Base-by-base conservation (phyloP, 2,888 invertebrate species). In the Colletes collaris region DNA sequence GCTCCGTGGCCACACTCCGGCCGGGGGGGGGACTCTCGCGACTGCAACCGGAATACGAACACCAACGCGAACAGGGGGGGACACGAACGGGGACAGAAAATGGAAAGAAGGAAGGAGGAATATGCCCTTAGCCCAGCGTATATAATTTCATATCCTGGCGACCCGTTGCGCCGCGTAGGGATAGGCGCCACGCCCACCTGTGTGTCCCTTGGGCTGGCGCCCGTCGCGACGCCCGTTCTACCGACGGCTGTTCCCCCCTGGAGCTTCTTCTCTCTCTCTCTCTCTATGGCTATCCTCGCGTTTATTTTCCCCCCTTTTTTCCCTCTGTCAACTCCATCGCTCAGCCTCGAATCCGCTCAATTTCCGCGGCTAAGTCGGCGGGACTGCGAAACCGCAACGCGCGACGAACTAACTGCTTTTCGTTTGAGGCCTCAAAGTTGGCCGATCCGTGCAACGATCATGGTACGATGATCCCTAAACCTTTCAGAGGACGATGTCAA, bases 401-500 rank as follows among this genome's bases (percentile, higher is more conserved):
- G 92, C 92, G 92, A 92, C 92, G 89, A 84, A 83, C 90, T 92
- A 92, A 92, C 92, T 92, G 90, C 92, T 91, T 92, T 92, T 92
- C 90, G 88, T 87, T 87, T 88, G 83, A 86, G 83, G 70, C 77
- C 85, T 86, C 76, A 79, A 79, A 80, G 79, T 73, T 67, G 53
- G 62, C 67, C 58, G 63, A 63, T 27, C 27, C 27, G 27, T 2
- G 27, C 1, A 27, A 16, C 16, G 55, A 52, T 69, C 44, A 55
- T 65, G 58, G 68, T 27, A 27, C 27, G 27, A 27, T 27, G 27
- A 27, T 27, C 27, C 27, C 27, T 27, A 27, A 27, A 27, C 0
- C 27, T 0, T 27, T 0, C 27, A 2, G 27, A 27, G 27, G 27
- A 27, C 27, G 27, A 27, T 27, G 1, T 1, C 27, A 27, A 27